These are phyloP conservation scores for Hippasteria phrygiana DNA, from an alignment of 53 echinoderm and acorn worm species.

Conservation along the genomic window DNA sequence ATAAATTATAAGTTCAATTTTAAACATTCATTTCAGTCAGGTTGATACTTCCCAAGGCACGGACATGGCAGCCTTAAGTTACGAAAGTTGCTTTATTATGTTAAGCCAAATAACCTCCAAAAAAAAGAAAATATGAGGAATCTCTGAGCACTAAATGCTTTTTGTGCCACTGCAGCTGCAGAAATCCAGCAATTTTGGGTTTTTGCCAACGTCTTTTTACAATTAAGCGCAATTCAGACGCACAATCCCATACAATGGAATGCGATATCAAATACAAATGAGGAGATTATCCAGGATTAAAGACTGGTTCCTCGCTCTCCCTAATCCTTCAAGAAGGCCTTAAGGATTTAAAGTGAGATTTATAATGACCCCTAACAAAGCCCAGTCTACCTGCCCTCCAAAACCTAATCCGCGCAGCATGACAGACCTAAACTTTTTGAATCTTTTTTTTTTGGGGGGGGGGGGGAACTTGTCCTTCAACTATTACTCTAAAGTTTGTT, in stretches of 20 bases:
- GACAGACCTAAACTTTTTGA: not conserved
- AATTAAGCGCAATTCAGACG: not conserved
- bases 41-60: no score
- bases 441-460: not conserved
- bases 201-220: not conserved
- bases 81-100: no score
- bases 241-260: not conserved
- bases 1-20: no score
- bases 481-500: conserved; percentile 20
- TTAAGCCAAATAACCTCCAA: no score
- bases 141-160: no score
- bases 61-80: no score
- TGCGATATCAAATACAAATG: not conserved
- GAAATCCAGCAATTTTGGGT: no score
- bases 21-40: no score
- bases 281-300: conserved; percentile 24
- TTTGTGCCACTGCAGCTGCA: no score
- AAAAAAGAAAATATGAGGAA: no score
- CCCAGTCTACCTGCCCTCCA: not conserved
- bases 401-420: conserved; percentile 19
- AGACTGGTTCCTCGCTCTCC: not conserved
- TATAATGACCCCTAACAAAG: not conserved
- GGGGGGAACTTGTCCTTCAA: not conserved
- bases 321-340: not conserved
- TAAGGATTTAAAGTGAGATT: not conserved